Conservation (phyloP, 1,140 invertebrate species). For the Asobara japonica region DNA sequence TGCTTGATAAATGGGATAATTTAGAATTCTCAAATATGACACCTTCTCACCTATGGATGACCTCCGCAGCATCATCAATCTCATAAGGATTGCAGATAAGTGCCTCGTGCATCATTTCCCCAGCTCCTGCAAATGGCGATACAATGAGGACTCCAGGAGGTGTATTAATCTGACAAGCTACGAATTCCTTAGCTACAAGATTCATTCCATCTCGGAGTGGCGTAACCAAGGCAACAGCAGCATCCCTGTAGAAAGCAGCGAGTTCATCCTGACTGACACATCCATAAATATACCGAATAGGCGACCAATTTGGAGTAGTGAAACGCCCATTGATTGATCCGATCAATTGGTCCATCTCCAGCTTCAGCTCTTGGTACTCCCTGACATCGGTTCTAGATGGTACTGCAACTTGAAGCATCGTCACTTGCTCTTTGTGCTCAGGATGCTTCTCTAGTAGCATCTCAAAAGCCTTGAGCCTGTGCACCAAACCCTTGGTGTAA, state of each 20-base stretch:
- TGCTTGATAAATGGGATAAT: too few species aligned
- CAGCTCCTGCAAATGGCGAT: slow-evolving; percentile 90
- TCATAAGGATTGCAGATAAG: slow-evolving; percentile 92
- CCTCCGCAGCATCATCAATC: slow-evolving; percentile 85
- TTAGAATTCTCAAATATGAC: too few species aligned
- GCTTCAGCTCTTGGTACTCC: slow-evolving; percentile 90
- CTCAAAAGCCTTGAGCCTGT: slow-evolving; percentile 86
- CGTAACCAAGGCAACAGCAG: slow-evolving; percentile 86
- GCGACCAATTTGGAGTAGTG: slow-evolving; percentile 90
- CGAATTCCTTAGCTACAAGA: slow-evolving; percentile 92
- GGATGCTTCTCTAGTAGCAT: slow-evolving; percentile 85
- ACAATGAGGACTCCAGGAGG: slow-evolving; percentile 89
- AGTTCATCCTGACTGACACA: slow-evolving; percentile 87
- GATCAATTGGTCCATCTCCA: slow-evolving; percentile 90
- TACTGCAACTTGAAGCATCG: slow-evolving; percentile 86
- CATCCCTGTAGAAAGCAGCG: slow-evolving; percentile 85
- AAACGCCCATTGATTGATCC: slow-evolving; percentile 88
- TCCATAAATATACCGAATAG: slow-evolving; percentile 90
- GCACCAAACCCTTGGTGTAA: slow-evolving; percentile 90
- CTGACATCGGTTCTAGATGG: slow-evolving; percentile 90
- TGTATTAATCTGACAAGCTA: slow-evolving; percentile 89
- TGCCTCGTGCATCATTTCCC: slow-evolving; percentile 91
- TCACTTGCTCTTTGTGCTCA: slow-evolving; percentile 83
- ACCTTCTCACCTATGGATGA: slow-evolving; percentile 82
- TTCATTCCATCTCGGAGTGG: slow-evolving; percentile 93